These are phyloP conservation scores for Argynnis bischoffii DNA, from an alignment of 2,888 invertebrate genomes.

Conservation along the genomic window DNA sequence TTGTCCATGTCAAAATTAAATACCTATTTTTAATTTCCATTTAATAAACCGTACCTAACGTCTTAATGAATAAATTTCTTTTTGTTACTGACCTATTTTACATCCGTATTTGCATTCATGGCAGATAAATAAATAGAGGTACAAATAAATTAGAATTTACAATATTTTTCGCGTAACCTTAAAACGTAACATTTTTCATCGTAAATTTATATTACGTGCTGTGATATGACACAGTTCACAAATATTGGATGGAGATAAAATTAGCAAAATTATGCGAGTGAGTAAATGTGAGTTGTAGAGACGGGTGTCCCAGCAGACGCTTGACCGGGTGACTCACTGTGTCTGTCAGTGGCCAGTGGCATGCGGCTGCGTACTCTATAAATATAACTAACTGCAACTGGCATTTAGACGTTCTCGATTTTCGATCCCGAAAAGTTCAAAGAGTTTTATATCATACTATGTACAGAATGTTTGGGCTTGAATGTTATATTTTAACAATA, in stretches of 20 bases:
- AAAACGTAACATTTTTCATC: constrained; percentile 15
- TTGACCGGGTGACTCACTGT: constrained; percentile 69
- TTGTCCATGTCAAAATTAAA: constrained; percentile 42
- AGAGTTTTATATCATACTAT: constrained; percentile 47
- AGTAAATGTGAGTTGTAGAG: constrained; percentile 40
- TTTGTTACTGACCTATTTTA: neutral
- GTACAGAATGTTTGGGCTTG: neutral
- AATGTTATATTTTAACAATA: neutral
- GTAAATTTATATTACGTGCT: constrained; percentile 4
- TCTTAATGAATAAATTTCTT: constrained; percentile 3
- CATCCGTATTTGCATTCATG: no score
- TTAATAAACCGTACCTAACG: constrained; percentile 19
- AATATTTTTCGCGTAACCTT: no score
- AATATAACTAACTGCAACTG: constrained; percentile 73
- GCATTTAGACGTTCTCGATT: constrained; percentile 77
- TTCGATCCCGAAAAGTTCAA: constrained; percentile 63
- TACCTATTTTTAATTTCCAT: constrained; percentile 29
- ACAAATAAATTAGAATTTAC: no score
- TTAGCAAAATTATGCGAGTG: constrained; percentile 28
- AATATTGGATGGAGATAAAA: constrained; percentile 28
- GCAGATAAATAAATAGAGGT: no score
- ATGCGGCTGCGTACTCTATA: constrained; percentile 66
- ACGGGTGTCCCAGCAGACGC: constrained; percentile 73
- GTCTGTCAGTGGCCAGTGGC: constrained; percentile 43
- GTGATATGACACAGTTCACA: constrained; percentile 18